Percentiles rank a stretch among this genome's conserved stretches.
Conservation (phyloP, 2,113 vertebrate species). For the Pelecanoides urinatrix region DNA sequence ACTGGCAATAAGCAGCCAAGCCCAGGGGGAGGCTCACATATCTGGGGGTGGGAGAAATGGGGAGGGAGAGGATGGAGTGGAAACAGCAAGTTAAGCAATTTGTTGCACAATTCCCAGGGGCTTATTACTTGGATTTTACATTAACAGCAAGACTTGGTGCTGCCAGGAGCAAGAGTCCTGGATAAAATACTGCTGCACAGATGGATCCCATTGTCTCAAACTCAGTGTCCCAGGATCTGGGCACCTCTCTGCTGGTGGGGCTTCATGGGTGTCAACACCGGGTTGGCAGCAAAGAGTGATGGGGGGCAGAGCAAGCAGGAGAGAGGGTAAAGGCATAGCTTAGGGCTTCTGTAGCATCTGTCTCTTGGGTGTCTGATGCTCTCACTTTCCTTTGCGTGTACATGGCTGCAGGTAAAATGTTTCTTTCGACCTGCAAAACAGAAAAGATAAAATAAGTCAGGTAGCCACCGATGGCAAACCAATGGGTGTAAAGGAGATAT, state of each 20-base stretch:
- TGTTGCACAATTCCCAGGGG: background rate
- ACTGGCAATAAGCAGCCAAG: slow-evolving; percentile 7
- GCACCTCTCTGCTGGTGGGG: background rate
- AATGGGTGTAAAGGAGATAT: background rate
- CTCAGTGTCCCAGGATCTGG: background rate
- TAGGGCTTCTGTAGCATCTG: background rate
- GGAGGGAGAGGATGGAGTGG: background rate
- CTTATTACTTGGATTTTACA: background rate
- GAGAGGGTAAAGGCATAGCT: background rate
- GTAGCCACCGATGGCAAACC: background rate
- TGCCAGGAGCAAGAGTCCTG: background rate
- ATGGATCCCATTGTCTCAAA: background rate
- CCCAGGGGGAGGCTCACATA: background rate
- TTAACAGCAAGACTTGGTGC: background rate
- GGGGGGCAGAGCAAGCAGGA: background rate
- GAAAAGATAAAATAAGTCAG: background rate
- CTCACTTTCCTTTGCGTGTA: background rate
- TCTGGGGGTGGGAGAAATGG: background rate
- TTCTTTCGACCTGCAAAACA: background rate
- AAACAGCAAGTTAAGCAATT: slow-evolving; percentile 58
- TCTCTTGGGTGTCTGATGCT: background rate
- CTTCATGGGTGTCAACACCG: background rate
- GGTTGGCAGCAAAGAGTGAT: background rate
- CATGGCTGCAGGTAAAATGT: background rate
- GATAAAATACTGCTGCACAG: background rate